phyloP scores from a whole-genome alignment of 1,140 invertebrate genomes.

The Antheraea pernyi region DNA sequence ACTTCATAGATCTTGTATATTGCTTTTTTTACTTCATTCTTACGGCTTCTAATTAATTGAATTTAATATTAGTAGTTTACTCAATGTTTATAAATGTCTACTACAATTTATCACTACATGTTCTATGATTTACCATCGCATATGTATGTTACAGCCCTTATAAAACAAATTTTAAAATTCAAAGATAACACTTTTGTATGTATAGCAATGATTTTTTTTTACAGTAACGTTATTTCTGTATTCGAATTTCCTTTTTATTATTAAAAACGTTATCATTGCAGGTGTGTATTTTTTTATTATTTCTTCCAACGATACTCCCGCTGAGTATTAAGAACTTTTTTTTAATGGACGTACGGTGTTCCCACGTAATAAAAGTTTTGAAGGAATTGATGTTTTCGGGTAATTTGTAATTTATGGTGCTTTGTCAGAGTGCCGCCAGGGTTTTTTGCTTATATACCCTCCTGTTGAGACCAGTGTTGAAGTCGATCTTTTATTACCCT shows the following conservation, averaged over 20 bases:
- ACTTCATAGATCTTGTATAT: no score
- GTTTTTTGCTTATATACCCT: not conserved
- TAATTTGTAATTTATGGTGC: constrained; percentile 52
- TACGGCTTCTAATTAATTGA: no score
- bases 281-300: constrained; percentile 27
- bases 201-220: constrained; percentile 10
- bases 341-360: not conserved
- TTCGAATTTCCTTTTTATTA: constrained; percentile 38
- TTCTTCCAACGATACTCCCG: constrained; percentile 20
- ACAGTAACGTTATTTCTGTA: not conserved
- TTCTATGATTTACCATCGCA: not conserved
- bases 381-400: not conserved
- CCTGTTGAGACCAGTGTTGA: not conserved
- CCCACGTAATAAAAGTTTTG: constrained; percentile 42
- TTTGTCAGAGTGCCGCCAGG: constrained; percentile 28
- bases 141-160: not conserved
- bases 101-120: not conserved
- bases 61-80: no score
- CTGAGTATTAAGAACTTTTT: constrained; percentile 13
- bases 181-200: not conserved
- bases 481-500: no score
- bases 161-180: constrained; percentile 13
- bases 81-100: no score
- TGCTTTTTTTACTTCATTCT: no score
- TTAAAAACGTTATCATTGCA: constrained; percentile 47